Evolutionary conservation across 2,888 invertebrate genomes (phyloP), one percentile per base, ranked within the genome.

Genomic region (Phengaris alcon): DNA sequence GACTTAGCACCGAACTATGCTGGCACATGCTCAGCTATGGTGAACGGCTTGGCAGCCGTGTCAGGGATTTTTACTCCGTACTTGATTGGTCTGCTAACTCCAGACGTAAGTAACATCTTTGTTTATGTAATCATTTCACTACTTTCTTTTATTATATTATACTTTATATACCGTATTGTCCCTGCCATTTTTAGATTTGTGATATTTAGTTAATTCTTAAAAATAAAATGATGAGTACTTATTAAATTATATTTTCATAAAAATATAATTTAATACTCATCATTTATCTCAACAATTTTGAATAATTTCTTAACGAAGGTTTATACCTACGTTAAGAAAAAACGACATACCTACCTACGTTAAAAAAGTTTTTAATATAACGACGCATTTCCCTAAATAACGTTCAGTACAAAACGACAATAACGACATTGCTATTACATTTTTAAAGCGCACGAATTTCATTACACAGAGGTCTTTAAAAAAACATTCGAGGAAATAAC

Each of bases 1-100:
- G 95, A 95, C 82, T 90, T 95, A 48, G 94, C 95, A 0, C 95
- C 95, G 0, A 95, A 95, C 82, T 95, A 94, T 80, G 95, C 95
- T 0, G 95, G 95, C 0, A 95, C 95, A 0, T 89, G 95, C 64
- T 95, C 95, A 82, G 95, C 95, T 0, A 91, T 96, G 54, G 95
- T 94, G 1, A 95, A 95, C 80, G 95, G 95, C 0, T 86, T 95
- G 48, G 95, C 95, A 0, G 95, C 95, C 1, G 84, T 95, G 46
- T 94, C 95, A 5, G 95, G 95, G 9, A 95, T 95, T 75, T 85
- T 95, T 46, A 94, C 95, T 0, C 95, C 95, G 0, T 95, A 95
- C 82, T 82, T 95, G 70, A 88, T 95, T 69, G 95, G 95, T 55
- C 86, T 94, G 74, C 84, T 96, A 78, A 95, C 95, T 4, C 94